Evolutionary conservation across 2,888 invertebrate species (phyloP).

Genomic region (Spodoptera picta): DNA sequence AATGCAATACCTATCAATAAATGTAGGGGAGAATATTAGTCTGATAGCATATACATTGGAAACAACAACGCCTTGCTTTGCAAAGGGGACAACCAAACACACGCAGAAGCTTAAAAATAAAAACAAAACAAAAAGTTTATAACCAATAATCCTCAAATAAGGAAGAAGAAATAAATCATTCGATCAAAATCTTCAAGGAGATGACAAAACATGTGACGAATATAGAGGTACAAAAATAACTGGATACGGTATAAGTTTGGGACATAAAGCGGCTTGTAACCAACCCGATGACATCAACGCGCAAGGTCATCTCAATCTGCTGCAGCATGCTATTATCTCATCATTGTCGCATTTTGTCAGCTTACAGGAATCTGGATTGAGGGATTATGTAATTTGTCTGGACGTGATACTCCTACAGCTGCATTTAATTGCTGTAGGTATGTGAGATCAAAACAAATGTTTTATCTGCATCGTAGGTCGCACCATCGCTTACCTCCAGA

Average conservation of each 20-base stretch:
- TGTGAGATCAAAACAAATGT: neutral
- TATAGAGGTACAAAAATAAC: constrained; percentile 32
- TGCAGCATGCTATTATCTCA: constrained; percentile 47
- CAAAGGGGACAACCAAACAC: too few relatives aligned
- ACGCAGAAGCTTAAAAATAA: too few relatives aligned
- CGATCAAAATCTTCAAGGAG: constrained; percentile 12
- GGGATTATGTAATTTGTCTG: constrained; percentile 31
- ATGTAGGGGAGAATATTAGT: too few relatives aligned
- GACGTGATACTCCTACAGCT: neutral
- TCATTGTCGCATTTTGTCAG: constrained; percentile 37
- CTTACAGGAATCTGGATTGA: constrained; percentile 39
- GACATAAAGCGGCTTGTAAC: constrained; percentile 43
- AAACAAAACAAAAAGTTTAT: neutral
- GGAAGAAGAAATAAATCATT: constrained; percentile 8
- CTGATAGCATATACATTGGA: too few relatives aligned
- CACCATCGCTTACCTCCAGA: too few relatives aligned
- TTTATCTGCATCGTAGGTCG: too few relatives aligned
- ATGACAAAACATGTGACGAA: constrained; percentile 13
- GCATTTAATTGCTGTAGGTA: neutral
- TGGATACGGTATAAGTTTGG: constrained; percentile 36
- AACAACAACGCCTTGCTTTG: too few relatives aligned
- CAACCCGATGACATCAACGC: constrained; percentile 50
- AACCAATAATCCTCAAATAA: neutral
- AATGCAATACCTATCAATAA: too few relatives aligned
- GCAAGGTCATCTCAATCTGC: constrained; percentile 49